Percentiles rank a stretch among this genome's conserved stretches.
Evolutionary conservation across 2,797 vertebrate genomes (phyloP).

Genomic region (Mus minutoides): DNA sequence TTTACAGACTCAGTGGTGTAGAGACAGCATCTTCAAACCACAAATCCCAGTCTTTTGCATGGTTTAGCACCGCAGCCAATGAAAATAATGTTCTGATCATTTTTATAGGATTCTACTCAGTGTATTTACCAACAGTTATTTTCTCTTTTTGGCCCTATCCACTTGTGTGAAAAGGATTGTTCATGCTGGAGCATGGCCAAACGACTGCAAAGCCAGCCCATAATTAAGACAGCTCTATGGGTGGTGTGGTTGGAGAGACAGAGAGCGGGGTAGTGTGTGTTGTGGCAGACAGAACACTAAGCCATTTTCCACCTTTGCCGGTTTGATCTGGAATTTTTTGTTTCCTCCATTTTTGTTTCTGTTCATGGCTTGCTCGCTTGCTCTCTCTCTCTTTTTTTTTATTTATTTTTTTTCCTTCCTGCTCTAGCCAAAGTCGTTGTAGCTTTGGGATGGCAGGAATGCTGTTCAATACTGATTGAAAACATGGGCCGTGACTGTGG

Average conservation of each 20-base stretch:
- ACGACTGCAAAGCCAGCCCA: accelerated
- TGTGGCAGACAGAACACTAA: background rate
- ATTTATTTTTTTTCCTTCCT: background rate
- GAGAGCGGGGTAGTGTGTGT: accelerated
- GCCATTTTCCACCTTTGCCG: background rate
- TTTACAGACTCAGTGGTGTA: background rate
- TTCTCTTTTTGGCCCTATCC: background rate
- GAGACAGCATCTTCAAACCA: background rate
- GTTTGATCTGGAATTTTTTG: background rate
- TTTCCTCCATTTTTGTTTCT: background rate
- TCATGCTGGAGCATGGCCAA: background rate
- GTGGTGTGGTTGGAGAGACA: background rate
- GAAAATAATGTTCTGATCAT: background rate
- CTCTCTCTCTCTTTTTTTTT: background rate
- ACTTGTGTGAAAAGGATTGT: background rate
- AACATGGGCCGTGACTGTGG: accelerated
- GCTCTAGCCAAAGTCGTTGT: background rate
- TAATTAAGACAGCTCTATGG: background rate
- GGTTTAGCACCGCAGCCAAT: background rate
- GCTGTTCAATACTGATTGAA: background rate
- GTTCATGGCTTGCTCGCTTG: background rate
- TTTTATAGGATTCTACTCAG: background rate
- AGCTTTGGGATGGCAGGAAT: background rate
- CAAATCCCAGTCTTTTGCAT: background rate
- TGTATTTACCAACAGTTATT: background rate